Conservation (phyloP, 37 sponge, comb jelly and placozoan species). For the Spongilla lacustris region DNA sequence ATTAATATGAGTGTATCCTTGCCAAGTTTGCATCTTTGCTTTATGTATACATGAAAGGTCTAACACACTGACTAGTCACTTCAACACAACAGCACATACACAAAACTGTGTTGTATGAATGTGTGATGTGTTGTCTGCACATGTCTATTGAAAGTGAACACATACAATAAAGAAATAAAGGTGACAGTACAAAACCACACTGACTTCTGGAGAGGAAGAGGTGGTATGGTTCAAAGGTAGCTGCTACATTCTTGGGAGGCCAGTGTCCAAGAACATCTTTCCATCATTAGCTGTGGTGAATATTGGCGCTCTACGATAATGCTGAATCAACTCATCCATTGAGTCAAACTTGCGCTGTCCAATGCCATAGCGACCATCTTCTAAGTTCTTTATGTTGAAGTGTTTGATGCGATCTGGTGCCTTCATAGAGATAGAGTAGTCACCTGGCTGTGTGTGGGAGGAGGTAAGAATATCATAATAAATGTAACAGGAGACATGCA, state of each 20-base stretch:
- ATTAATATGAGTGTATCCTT: background rate
- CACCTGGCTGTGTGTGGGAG: conserved; percentile 77
- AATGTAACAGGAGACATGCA: background rate
- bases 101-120: conserved; percentile 7
- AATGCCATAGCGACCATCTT: conserved; percentile 81
- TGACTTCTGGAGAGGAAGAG: background rate
- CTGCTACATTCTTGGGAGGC: conserved; percentile 60
- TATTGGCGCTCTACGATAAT: conserved; percentile 88
- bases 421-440: conserved; percentile 94
- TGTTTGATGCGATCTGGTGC: conserved; percentile 92
- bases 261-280: conserved; percentile 72
- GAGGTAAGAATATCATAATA: too few relatives aligned
- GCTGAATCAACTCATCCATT: conserved; percentile 88
- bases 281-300: conserved; percentile 85
- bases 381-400: conserved; percentile 84
- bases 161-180: background rate
- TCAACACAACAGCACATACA: conserved; percentile 14
- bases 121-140: background rate
- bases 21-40: background rate
- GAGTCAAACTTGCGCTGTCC: conserved; percentile 89
- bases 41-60: background rate
- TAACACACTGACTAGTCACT: background rate
- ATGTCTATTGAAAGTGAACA: background rate
- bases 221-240: background rate
- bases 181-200: background rate